These are phyloP conservation scores for Muricea muricata DNA, from an alignment of 92 coral and sea anemone species.

Conservation along the genomic window DNA sequence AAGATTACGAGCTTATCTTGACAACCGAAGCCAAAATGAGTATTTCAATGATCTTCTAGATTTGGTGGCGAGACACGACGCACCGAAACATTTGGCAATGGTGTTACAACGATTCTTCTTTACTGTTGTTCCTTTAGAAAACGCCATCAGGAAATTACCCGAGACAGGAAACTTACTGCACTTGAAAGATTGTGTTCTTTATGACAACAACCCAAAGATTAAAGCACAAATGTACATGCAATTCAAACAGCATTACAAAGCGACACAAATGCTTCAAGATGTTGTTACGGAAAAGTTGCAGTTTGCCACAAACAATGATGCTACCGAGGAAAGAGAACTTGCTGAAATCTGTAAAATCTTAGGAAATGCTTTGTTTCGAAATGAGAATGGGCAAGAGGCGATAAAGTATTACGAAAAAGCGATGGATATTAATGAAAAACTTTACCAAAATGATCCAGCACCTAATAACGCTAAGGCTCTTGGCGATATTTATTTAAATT, in stretches of 20 bases:
- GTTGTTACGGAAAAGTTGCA: not conserved
- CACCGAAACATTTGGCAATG: not conserved
- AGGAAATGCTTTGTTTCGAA: not conserved
- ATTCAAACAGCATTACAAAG: slow-evolving; percentile 13
- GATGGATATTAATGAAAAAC: not conserved
- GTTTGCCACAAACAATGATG: not conserved
- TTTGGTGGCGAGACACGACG: not conserved
- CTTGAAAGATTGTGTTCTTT: not conserved
- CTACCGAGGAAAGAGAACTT: not conserved
- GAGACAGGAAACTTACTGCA: not conserved
- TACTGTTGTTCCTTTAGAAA: slow-evolving; percentile 24
- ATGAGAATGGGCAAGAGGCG: not conserved
- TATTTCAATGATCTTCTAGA: not conserved
- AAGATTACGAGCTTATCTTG: slow-evolving; percentile 8
- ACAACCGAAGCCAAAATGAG: slow-evolving; percentile 12
- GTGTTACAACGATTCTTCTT: not conserved
- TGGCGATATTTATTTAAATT: not conserved
- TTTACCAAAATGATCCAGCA: not conserved
- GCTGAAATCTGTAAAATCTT: slow-evolving; percentile 10
- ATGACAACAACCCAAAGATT: not conserved
- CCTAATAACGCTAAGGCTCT: not conserved
- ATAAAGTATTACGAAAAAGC: slow-evolving; percentile 5
- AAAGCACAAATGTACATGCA: slow-evolving; percentile 22
- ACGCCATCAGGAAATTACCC: not conserved
- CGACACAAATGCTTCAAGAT: not conserved